Base-by-base conservation (phyloP, 1,140 invertebrate genomes). In the Papilio helenus region DNA sequence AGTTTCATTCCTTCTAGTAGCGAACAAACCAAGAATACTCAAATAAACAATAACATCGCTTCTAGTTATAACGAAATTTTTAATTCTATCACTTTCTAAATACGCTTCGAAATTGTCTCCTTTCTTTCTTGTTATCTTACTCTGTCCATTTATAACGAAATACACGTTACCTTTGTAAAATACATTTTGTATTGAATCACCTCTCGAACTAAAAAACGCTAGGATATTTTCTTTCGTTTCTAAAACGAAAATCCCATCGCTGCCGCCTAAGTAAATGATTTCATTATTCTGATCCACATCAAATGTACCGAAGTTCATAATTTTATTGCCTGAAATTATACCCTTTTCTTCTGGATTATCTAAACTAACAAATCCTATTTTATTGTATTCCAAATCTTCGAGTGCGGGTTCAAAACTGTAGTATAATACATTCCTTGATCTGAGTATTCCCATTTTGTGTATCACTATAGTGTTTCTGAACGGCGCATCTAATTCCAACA, bases 271-370 rank as follows among this genome's bases (percentile, higher is more conserved):
- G 71, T 93, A 94, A 16, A 93, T 82, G 2, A 88, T 68, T 1
- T 74, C 83, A 18, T 90, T 92, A 16, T 87, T 85, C 74, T 94
- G 90, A 76, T 93, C 90, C 4, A 94, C 82, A 76, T 88, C 91
- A 71, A 94, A 92, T 12, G 90, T 88, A 5, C 89, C 90, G 44
- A 94, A 91, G 77, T 94, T 94, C 72, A 91, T 80, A n/a, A 87
- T 80, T n/a, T 81, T 78, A 12, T 87, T 88, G 7, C 84, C 86
- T n/a, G 80, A 84, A 44, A 93, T 86, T 0, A 90, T 72, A 10
- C 84, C 86, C 8, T 65, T 76, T 29, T 87, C 80, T 7, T 61
- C 71, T 0, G 86, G 87, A 16, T 85, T 76, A 3, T 91, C 89
- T 46, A 94, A 78, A 82, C 86, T 88, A 10, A 92, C 85, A 76